phyloP scores from a whole-genome alignment of 2,113 vertebrate genomes.

The Macroglossus sobrinus region DNA sequence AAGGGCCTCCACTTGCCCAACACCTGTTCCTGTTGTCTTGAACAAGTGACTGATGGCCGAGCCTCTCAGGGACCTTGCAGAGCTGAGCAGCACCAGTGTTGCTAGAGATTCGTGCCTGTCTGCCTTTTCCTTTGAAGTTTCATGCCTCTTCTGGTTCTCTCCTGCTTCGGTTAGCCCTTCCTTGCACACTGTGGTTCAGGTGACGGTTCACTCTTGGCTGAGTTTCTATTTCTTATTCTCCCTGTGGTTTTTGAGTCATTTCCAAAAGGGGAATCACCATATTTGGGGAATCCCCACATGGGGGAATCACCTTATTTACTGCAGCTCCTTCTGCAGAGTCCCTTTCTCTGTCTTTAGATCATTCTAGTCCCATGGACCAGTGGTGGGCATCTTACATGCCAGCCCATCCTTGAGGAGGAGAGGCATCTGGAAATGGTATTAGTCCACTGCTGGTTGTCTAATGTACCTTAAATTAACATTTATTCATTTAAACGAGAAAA shows the following conservation, averaged over 20 bases:
- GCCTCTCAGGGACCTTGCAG: background rate
- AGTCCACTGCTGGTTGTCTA: background rate
- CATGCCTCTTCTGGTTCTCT: background rate
- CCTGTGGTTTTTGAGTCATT: background rate
- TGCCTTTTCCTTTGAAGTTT: background rate
- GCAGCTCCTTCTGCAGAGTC: background rate
- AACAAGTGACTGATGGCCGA: background rate
- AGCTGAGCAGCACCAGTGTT: background rate
- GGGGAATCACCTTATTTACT: background rate
- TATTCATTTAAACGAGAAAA: background rate
- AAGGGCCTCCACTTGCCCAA: background rate
- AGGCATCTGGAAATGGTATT: background rate
- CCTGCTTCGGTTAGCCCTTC: background rate
- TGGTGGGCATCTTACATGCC: background rate
- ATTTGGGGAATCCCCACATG: no score
- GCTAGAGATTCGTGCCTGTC: background rate
- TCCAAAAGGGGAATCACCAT: background rate
- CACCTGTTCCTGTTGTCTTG: background rate
- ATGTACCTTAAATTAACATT: background rate
- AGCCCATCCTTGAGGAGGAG: background rate
- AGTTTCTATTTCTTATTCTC: background rate
- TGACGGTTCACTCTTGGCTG: background rate
- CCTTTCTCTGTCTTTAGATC: background rate
- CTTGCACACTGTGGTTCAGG: background rate
- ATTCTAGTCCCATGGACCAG: background rate